Evolutionary conservation across 2,888 invertebrate genomes (phyloP).

Genomic region (Aleiodes alternator): DNA sequence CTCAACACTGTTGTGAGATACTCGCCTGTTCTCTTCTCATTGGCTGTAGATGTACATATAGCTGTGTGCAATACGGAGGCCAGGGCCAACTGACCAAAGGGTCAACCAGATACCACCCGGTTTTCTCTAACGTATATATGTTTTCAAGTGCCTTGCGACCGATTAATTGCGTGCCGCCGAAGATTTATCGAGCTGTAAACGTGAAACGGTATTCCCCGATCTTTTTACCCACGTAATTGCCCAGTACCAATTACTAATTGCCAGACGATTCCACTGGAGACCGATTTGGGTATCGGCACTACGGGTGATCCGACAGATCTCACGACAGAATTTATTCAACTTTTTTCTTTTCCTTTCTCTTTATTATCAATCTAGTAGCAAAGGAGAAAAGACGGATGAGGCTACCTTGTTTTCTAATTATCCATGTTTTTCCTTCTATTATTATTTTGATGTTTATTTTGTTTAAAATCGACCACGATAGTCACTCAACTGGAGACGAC

Average conservation of each 20-base stretch:
- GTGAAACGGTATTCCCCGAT: conserved; percentile 62
- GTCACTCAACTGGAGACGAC: too few relatives aligned
- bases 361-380: too few relatives aligned
- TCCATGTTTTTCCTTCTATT: too few relatives aligned
- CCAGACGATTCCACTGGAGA: conserved; percentile 48
- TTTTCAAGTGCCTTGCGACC: conserved; percentile 62
- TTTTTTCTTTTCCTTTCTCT: too few relatives aligned
- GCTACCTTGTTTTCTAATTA: too few relatives aligned
- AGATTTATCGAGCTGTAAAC: conserved; percentile 68
- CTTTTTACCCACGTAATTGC: conserved; percentile 63
- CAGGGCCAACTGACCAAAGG: conserved; percentile 62
- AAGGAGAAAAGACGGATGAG: too few relatives aligned
- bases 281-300: conserved; percentile 54
- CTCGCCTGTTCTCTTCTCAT: conserved; percentile 4
- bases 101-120: conserved; percentile 67
- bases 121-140: conserved; percentile 44
- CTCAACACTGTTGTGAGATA: not conserved
- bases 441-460: too few relatives aligned
- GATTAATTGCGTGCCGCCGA: conserved; percentile 68
- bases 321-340: too few relatives aligned
- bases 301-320: conserved; percentile 48
- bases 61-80: conserved; percentile 52
- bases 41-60: conserved; percentile 38
- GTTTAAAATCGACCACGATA: too few relatives aligned
- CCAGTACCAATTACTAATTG: conserved; percentile 66